Evolutionary conservation across 1,140 invertebrate species (phyloP), one percentile per base, ranked within the genome.

Genomic region (Psix sp.): DNA sequence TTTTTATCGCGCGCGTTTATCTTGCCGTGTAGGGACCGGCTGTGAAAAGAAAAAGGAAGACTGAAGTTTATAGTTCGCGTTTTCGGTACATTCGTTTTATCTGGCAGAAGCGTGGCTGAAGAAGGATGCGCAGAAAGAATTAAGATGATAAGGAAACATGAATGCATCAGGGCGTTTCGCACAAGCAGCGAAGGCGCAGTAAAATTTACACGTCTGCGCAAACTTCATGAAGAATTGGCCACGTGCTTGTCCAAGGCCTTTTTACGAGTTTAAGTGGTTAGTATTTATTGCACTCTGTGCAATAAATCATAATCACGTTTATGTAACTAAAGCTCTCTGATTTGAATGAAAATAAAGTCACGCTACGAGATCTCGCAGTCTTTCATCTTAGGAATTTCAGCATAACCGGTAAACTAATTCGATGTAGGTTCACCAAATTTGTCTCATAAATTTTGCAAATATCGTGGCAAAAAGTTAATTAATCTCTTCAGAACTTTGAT

Each of bases 251-350:
- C 40, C 24, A 17, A 24, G 21, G 31, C 15, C 63, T 59, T 72
- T 62, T 78, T 78, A 46, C 45, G 65, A 66, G 40, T 14, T 11
- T 56, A 16, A 17, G 51, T 48, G 35, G 42, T 46, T 56, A 11
- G 54, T 74, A 62, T 78, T 79, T 77, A 76, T 59, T 45, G 51
- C 39, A 39, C 42, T 73, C 76, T 45, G 45, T 9, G 68, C 49
- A 67, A 76, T 79, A 78, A 81, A 79, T 76, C 48, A 68, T 51
- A 79, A 80, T 78, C 66, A 66, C 52, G 29, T n/a, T n/a, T 70
- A 60, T 57, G 54, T 45, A 48, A 46, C 26, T 33, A 18, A 62
- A 70, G 39, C 43, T 21, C 33, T 54, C 21, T 26, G 54, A 39
- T 16, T 46, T 46, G 42, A 11, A 45, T n/a, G 18, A 26, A 18